Base-by-base conservation (phyloP, 2,797 vertebrate genomes). In the Varecia variegata region DNA sequence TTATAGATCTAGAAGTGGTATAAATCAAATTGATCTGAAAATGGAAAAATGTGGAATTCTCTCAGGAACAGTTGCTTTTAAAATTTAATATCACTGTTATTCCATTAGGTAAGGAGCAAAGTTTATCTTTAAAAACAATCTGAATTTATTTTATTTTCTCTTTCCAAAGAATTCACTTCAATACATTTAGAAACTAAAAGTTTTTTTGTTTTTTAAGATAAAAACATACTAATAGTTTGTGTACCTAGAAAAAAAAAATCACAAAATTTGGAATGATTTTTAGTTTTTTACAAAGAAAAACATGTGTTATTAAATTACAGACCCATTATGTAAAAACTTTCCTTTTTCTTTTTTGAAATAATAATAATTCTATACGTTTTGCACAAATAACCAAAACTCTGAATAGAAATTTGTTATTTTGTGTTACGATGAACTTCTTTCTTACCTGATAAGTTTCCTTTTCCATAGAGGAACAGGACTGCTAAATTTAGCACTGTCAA, bases 401-500 rank as follows among this genome's bases (percentile, higher is more conserved):
- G 32, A 58, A 38, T 58, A 95, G 71, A 92, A 85, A 94, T 97
- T 97, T 97, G 25, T 79, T 40, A 97, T 98, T 97, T 83, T 96
- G 94, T 95, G 98, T 95, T 73, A 97, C 92, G 84, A 96, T 94
- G 96, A 90, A 52, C 4, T 47, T 92, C 71, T 65, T 97, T 35
- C 15, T 96, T 95, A 95, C 96, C 95, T 52, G 92, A 74, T 92
- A 84, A 76, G 10, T 88, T 93, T 76, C 67, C 62, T 83, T 98
- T 89, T 97, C 97, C 90, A 77, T 47, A 95, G 96, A 98, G 94
- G 23, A 97, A 88, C 25, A 23, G 60, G 60, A 65, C 76, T 87
- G 93, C 97, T 98, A 98, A 98, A 98, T 94, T 98, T 98, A 98
- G 96, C 90, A 11, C 90, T 97, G 96, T 97, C 97, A 98, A 58